Base-by-base conservation (phyloP, 2,797 vertebrate genomes). In the Phaenicophaeus curvirostris region DNA sequence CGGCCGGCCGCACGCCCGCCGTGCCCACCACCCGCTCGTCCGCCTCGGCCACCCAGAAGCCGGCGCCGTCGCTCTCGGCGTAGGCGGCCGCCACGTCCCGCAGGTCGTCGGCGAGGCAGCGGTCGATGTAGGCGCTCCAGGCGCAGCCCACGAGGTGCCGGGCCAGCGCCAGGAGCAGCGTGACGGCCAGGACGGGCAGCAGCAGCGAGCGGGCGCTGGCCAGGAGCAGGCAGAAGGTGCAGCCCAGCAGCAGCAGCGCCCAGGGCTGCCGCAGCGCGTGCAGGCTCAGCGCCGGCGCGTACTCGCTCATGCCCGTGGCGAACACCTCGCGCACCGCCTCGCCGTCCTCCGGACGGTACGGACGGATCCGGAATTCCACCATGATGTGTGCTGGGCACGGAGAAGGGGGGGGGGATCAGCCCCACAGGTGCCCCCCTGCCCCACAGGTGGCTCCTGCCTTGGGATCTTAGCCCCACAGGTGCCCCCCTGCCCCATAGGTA, bases 21-120 rank as follows among this genome's bases (percentile, higher is more conserved):
- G 83, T 97, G 44, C 96, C 98, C 41, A 98, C 98, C 92, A 98
- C 96, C 30, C 55, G 81, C 2, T 97, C 98, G 0, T 98, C 98
- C 0, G 63, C 95, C 54, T 98, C 98, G 1, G 98, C 98, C 95
- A 98, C 98, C 98, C 98, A 98, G 74, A 98, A 98, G 35, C 96
- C 97, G 1, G 97, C 90, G 50, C 98, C 96, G 35, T 94, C 81
- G 28, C 68, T 21, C 33, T 85, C 77, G 86, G 98, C 62, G 10
- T 92, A 92, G 24, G 78, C 7, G 3, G 66, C 35, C 1, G 18
- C 13, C 28, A 92, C 87, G 93, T 92, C 57, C 31, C 54, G 48
- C 16, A 99, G 96, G 96, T 98, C 98, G 23, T 85, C 92, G 17
- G 28, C 79, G 37, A 98, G 84, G 51, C 89, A 92, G 7, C 48